These are phyloP conservation scores for Pseudorectes ferrugineus DNA, from an alignment of 2,113 vertebrate genomes.

Conservation along the genomic window DNA sequence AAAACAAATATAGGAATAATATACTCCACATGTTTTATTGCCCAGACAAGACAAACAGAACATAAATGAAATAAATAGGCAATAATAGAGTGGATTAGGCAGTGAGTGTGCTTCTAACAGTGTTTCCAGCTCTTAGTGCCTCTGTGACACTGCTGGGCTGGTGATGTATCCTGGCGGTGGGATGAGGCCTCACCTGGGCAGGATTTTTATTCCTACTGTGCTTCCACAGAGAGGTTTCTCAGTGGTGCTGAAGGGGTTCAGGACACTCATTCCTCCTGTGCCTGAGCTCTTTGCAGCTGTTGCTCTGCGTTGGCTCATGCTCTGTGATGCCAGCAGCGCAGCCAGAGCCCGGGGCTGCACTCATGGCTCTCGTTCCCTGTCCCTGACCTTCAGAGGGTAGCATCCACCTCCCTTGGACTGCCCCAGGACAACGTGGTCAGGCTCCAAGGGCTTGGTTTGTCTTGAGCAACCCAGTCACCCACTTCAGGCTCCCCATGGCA, in stretches of 20 bases:
- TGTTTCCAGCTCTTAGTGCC: background rate
- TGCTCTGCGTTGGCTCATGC: background rate
- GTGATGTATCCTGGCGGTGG: fast-evolving
- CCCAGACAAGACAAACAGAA: background rate
- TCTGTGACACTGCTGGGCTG: background rate
- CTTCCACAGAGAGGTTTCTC: background rate
- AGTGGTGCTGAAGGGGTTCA: background rate
- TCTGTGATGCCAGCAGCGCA: background rate
- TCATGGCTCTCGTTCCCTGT: background rate
- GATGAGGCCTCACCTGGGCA: background rate
- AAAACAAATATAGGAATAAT: background rate
- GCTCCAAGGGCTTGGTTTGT: background rate
- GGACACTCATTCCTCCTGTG: background rate
- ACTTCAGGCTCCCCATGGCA: background rate
- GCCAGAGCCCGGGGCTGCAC: background rate
- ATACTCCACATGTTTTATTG: background rate
- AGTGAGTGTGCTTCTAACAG: background rate
- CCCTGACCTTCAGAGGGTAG: fast-evolving
- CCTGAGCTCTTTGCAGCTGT: background rate
- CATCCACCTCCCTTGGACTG: no score
- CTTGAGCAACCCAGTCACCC: background rate
- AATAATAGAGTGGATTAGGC: background rate
- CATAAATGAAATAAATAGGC: background rate
- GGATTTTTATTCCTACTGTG: background rate
- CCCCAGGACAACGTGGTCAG: fast-evolving